phyloP scores from a whole-genome alignment of 1,140 invertebrate species.

The Philotrypesis tridentata region DNA sequence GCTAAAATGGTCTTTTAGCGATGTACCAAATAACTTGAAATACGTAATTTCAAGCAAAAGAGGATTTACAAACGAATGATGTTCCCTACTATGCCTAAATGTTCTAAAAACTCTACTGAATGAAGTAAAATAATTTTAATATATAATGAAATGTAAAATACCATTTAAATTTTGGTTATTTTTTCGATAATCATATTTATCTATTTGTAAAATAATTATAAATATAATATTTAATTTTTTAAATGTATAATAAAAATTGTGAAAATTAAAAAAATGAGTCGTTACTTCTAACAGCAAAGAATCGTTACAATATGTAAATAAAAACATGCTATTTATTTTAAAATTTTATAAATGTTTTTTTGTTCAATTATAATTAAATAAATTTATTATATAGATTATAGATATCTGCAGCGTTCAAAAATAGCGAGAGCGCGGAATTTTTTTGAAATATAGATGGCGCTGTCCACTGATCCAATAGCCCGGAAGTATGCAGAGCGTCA shows the following conservation, averaged over 20 bases:
- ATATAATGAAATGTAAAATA: constrained; percentile 7
- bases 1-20: neutral
- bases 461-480: neutral
- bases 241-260: constrained; percentile 39
- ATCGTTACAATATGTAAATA: neutral
- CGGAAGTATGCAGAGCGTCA: neutral
- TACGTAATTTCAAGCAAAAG: neutral
- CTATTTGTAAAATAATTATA: constrained; percentile 40
- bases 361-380: neutral
- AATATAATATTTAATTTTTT: constrained; percentile 43
- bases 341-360: neutral
- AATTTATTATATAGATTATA: neutral
- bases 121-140: neutral
- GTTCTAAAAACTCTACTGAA: neutral
- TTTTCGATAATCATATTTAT: constrained; percentile 6
- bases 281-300: neutral
- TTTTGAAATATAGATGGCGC: constrained; percentile 14
- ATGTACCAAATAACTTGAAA: neutral
- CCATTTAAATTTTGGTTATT: neutral
- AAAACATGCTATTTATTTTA: constrained; percentile 42
- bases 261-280: neutral
- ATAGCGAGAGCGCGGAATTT: neutral
- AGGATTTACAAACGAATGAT: neutral
- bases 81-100: neutral
- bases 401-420: neutral